A percentile compares a stretch with the other conserved stretches of the same genome.
Evolutionary conservation across 2,113 vertebrate species (phyloP).

Genomic region (Aleadryas rufinucha): DNA sequence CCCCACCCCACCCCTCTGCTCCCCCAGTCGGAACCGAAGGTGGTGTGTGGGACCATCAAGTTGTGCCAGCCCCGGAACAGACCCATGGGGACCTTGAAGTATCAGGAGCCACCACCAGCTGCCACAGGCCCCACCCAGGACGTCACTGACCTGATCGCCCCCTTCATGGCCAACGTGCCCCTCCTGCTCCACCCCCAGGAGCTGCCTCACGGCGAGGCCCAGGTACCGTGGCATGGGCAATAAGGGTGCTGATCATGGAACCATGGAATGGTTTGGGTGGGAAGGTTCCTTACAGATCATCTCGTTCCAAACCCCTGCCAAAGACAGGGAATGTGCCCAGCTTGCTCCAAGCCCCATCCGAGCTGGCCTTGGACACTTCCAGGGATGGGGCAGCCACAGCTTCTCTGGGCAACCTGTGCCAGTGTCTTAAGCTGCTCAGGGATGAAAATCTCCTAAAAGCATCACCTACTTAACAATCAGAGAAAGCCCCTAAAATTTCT

Average conservation of each 20-base stretch:
- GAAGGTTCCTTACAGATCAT: neutral
- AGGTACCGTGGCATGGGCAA: neutral
- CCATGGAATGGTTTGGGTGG: fast-evolving
- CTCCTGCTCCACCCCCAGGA: constrained; percentile 81
- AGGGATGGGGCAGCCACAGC: neutral
- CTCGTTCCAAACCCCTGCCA: neutral
- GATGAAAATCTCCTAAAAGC: neutral
- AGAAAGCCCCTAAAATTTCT: neutral
- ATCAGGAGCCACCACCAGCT: constrained; percentile 50
- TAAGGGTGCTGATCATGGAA: neutral
- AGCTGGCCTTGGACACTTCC: neutral
- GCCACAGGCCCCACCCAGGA: constrained; percentile 71
- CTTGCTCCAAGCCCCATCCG: neutral
- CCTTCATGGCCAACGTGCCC: constrained; percentile 84
- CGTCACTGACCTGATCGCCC: constrained; percentile 53
- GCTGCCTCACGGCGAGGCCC: neutral
- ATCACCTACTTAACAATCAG: neutral
- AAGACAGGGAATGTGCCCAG: fast-evolving
- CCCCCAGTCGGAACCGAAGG: constrained; percentile 72
- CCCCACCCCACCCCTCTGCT: neutral
- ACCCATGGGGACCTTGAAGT: constrained; percentile 48
- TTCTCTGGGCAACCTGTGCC: neutral
- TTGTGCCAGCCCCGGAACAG: constrained; percentile 71
- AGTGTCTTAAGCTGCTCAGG: neutral
- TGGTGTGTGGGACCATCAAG: constrained; percentile 76